Evolutionary conservation across 2,113 vertebrate species (phyloP).

Genomic region (Glaucidium brasilianum): DNA sequence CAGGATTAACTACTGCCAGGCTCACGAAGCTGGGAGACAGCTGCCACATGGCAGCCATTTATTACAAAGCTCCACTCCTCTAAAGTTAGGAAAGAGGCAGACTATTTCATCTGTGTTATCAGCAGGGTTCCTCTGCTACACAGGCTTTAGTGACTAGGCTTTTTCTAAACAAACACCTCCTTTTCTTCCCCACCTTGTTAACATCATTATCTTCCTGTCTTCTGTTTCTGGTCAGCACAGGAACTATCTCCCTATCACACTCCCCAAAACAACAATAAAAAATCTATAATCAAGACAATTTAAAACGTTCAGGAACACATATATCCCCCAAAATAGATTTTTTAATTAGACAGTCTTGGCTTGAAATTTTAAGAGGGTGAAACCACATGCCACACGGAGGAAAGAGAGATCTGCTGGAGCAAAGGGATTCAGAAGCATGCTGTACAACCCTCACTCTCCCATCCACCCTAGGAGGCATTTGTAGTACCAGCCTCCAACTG

Average conservation of each 20-base stretch:
- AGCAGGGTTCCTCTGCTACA: slow-evolving; percentile 52
- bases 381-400: background rate
- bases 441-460: background rate
- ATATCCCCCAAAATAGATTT: background rate
- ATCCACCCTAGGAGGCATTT: background rate
- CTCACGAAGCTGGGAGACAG: slow-evolving; percentile 51
- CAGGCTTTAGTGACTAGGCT: slow-evolving; percentile 35
- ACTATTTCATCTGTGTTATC: slow-evolving; percentile 66
- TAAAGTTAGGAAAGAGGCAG: slow-evolving; percentile 59
- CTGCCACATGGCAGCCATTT: slow-evolving; percentile 73
- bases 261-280: background rate
- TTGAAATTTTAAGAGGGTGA: background rate
- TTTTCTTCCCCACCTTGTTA: slow-evolving; percentile 46
- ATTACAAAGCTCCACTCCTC: slow-evolving; percentile 60
- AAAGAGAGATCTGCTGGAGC: background rate
- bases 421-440: background rate
- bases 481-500: background rate
- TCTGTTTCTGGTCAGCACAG: slow-evolving; percentile 37
- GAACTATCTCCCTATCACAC: background rate
- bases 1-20: slow-evolving; percentile 66
- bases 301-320: background rate
- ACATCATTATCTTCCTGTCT: slow-evolving; percentile 52
- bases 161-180: slow-evolving; percentile 62
- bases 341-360: background rate
- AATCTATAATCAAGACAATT: background rate